phyloP scores from a whole-genome alignment of 2,888 invertebrate species.

The Scrobipalpa atriplicella region DNA sequence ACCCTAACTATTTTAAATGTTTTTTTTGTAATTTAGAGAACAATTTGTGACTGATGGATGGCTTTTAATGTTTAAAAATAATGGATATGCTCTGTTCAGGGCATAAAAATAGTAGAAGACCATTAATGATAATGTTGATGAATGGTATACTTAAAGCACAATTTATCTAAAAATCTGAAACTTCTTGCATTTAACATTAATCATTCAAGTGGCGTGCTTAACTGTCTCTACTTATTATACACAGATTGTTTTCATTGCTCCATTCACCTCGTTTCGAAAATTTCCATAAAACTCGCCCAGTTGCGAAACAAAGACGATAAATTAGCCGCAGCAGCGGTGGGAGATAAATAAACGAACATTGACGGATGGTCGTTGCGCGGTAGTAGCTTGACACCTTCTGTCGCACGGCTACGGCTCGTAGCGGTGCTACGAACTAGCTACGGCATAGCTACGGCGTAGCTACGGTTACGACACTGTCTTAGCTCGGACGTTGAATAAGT shows the following conservation, averaged over 20 bases:
- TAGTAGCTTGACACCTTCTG: conserved; percentile 40
- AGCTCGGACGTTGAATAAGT: background rate
- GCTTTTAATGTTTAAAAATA: too few relatives aligned
- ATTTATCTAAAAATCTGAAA: background rate
- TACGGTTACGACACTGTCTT: conserved; percentile 10
- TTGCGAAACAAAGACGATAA: conserved; percentile 31
- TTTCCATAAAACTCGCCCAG: conserved; percentile 10
- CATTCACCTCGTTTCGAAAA: conserved; percentile 1
- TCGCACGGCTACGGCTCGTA: conserved; percentile 30
- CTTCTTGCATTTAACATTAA: background rate
- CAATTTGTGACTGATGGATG: too few relatives aligned
- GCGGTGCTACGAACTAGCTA: background rate
- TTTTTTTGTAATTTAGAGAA: too few relatives aligned
- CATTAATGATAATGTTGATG: background rate
- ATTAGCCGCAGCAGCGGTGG: conserved; percentile 37
- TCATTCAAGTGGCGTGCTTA: background rate
- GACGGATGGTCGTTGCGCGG: conserved; percentile 46
- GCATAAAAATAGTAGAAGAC: background rate
- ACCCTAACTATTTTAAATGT: too few relatives aligned
- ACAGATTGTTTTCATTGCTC: background rate
- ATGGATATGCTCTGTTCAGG: background rate
- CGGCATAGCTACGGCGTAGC: background rate
- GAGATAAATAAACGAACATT: conserved; percentile 47
- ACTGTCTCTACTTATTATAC: conserved; percentile 5
- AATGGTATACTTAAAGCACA: background rate